These are phyloP conservation scores for Phyllostomus hastatus DNA, from an alignment of 2,113 vertebrate species.

Conservation along the genomic window DNA sequence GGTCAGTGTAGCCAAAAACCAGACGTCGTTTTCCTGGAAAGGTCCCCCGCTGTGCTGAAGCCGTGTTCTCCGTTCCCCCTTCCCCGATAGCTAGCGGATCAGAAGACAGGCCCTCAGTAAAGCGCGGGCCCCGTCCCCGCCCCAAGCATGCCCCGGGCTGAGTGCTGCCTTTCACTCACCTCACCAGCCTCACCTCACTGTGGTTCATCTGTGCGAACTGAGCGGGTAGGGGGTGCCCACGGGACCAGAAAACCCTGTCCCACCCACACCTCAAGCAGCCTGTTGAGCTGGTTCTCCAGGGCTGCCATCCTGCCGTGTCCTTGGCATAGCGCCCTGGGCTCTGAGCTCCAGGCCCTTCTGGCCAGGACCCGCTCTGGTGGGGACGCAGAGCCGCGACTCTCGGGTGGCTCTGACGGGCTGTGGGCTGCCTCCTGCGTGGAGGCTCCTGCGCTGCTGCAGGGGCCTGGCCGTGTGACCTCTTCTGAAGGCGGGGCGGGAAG, in stretches of 20 bases:
- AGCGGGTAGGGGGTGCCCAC: neutral
- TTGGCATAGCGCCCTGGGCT: neutral
- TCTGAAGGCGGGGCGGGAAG: neutral
- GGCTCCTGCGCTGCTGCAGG: neutral
- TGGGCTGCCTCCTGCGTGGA: neutral
- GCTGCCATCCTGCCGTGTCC: slow-evolving; percentile 18
- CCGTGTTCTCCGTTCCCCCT: neutral
- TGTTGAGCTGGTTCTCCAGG: slow-evolving; percentile 69
- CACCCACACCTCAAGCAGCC: neutral
- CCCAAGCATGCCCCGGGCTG: neutral
- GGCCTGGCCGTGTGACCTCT: neutral
- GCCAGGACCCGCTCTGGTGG: neutral
- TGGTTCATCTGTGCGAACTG: neutral
- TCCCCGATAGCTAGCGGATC: neutral
- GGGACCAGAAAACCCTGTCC: neutral
- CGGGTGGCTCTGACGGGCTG: neutral
- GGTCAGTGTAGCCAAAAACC: neutral
- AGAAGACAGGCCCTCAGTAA: neutral
- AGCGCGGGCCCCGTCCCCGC: neutral
- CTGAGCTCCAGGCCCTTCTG: slow-evolving; percentile 48
- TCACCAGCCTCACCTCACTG: neutral
- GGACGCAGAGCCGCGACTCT: neutral
- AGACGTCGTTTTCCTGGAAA: neutral
- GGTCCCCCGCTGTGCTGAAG: neutral
- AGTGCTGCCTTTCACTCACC: neutral